Conservation (phyloP, 2,113 vertebrate species). For the Gasterosteus nipponicus region DNA sequence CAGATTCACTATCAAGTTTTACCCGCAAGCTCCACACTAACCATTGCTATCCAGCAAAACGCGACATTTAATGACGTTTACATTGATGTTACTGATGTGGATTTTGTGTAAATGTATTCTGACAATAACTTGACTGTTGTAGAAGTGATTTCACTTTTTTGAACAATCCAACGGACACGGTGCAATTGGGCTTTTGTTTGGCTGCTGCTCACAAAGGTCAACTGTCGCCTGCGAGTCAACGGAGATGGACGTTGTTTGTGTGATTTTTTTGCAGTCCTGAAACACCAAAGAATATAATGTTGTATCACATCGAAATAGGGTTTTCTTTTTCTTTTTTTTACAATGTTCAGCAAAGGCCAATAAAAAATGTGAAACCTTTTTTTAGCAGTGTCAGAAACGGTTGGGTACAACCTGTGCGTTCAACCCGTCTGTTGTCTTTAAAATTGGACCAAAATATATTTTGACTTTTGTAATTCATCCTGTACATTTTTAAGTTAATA, state of each 20-base stretch:
- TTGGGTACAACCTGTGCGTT: constrained; percentile 19
- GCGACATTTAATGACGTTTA: constrained; percentile 1
- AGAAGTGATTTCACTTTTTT: neutral
- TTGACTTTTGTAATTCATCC: constrained; percentile 48
- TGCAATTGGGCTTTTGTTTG: constrained; percentile 36
- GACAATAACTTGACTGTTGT: constrained; percentile 2
- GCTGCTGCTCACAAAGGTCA: constrained; percentile 50
- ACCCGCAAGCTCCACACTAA: constrained; percentile 6
- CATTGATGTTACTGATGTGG: constrained; percentile 22
- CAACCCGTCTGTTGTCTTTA: constrained; percentile 9
- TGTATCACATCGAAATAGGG: constrained; percentile 21
- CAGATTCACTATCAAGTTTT: constrained; percentile 4
- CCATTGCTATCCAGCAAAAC: constrained; percentile 1
- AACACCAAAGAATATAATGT: constrained; percentile 56
- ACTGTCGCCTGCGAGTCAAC: constrained; percentile 10
- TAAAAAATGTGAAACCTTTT: constrained; percentile 10
- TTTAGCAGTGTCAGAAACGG: constrained; percentile 21
- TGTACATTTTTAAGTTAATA: constrained; percentile 74
- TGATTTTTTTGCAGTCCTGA: constrained; percentile 15
- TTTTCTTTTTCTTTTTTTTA: neutral
- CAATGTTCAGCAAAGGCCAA: constrained; percentile 1
- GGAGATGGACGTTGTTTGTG: constrained; percentile 23
- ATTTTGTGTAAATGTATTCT: constrained; percentile 12
- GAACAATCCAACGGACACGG: constrained; percentile 3
- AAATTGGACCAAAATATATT: constrained; percentile 30